Evolutionary conservation across 2,797 vertebrate species (phyloP).

Genomic region (Phalanger gymnotis): DNA sequence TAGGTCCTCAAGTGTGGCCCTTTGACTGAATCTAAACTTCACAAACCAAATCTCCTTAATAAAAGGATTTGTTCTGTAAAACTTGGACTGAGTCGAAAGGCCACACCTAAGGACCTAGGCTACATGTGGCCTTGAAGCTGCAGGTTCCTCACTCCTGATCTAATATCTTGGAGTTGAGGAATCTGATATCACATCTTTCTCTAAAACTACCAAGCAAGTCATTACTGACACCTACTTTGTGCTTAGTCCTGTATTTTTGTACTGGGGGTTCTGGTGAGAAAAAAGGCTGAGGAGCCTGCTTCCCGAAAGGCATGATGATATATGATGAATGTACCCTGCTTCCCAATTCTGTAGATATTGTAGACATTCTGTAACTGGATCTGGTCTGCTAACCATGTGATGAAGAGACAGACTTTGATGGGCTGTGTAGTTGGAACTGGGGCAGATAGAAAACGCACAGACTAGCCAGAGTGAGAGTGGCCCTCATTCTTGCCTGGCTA

Average conservation of each 20-base stretch:
- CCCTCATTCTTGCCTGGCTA: neutral
- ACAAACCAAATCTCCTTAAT: too few relatives aligned
- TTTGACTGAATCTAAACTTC: too few relatives aligned
- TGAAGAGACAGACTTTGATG: neutral
- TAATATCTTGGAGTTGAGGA: neutral
- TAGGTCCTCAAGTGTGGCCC: too few relatives aligned
- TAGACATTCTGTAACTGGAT: neutral
- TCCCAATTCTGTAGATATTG: neutral
- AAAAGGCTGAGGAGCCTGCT: neutral
- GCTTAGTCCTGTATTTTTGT: neutral
- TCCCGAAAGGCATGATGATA: neutral
- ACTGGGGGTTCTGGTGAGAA: neutral
- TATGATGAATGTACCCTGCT: neutral
- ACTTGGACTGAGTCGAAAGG: too few relatives aligned
- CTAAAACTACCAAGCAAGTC: neutral
- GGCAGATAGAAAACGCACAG: neutral
- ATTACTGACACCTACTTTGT: neutral
- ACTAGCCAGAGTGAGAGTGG: neutral
- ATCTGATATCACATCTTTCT: neutral
- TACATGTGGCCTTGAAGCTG: too few relatives aligned
- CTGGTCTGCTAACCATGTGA: neutral
- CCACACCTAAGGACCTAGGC: too few relatives aligned
- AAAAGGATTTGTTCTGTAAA: too few relatives aligned
- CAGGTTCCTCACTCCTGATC: too few relatives aligned
- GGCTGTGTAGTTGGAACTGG: neutral